phyloP scores from a whole-genome alignment of 2,888 invertebrate species.

The Ecdyonurus torrentis region DNA sequence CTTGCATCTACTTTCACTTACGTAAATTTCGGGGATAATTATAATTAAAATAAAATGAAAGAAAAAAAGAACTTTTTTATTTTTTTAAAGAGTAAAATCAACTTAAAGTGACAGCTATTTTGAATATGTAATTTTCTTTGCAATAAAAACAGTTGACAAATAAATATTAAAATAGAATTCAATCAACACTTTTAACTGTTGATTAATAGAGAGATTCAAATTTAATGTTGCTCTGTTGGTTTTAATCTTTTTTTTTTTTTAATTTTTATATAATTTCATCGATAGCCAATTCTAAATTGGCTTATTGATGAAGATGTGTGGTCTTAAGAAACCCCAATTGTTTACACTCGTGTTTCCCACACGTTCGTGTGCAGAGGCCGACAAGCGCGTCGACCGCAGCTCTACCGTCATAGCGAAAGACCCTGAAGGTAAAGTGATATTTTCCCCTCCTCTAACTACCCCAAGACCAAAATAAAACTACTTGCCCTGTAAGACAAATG shows the following conservation, averaged over 20 bases:
- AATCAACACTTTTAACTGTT: no score
- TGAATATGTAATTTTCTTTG: neutral
- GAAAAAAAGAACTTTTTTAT: no score
- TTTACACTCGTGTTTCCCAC: neutral
- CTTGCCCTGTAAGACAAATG: neutral
- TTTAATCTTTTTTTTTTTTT: neutral
- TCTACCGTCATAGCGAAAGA: constrained; percentile 90
- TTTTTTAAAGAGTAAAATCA: neutral
- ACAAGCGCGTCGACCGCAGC: constrained; percentile 66
- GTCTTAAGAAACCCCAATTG: neutral
- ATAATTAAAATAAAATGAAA: neutral
- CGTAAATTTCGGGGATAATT: neutral
- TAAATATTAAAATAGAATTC: no score
- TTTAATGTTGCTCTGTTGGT: neutral
- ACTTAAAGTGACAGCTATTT: neutral
- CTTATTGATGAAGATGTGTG: neutral
- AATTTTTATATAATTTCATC: neutral
- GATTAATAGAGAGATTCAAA: no score
- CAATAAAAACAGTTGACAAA: no score
- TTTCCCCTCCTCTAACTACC: neutral
- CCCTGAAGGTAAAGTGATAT: constrained; percentile 51
- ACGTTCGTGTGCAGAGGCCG: neutral
- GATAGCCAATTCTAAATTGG: neutral
- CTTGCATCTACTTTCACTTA: neutral
- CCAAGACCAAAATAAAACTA: neutral